A percentile compares a stretch with the other conserved stretches of the same genome.
Conservation (phyloP, 2,797 vertebrate species). For the Furcifer pardalis region DNA sequence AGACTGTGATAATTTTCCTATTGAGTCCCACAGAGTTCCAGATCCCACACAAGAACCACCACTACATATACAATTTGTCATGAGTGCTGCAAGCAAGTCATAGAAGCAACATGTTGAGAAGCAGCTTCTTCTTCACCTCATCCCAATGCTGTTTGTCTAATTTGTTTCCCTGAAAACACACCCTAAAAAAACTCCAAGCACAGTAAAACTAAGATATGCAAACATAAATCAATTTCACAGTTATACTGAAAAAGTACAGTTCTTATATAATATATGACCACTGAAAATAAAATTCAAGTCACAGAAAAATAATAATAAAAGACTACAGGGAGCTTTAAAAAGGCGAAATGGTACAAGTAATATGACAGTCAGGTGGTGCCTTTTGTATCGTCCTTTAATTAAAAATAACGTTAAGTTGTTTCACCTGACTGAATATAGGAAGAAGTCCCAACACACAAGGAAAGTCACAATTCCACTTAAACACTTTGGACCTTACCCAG, state of each 20-base stretch:
- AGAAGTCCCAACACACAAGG: slow-evolving; percentile 37
- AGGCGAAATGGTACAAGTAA: slow-evolving; percentile 83
- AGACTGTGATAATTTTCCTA: slow-evolving; percentile 56
- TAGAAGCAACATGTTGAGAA: slow-evolving; percentile 70
- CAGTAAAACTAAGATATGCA: slow-evolving; percentile 78
- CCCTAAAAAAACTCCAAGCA: slow-evolving; percentile 62
- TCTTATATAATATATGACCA: slow-evolving; percentile 83
- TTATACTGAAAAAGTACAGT: slow-evolving; percentile 94
- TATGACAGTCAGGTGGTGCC: slow-evolving; percentile 71
- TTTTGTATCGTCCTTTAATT: slow-evolving; percentile 59
- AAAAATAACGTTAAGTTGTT: slow-evolving; percentile 9
- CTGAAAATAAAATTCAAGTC: slow-evolving; percentile 89
- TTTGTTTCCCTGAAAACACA: slow-evolving; percentile 78
- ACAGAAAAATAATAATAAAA: slow-evolving; percentile 85
- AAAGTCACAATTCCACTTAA: slow-evolving; percentile 25
- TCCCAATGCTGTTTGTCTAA: slow-evolving; percentile 68
- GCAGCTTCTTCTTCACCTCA: slow-evolving; percentile 61
- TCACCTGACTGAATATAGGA: slow-evolving; percentile 58
- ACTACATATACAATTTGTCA: slow-evolving; percentile 63
- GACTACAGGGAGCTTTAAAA: slow-evolving; percentile 81
- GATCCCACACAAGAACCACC: slow-evolving; percentile 68
- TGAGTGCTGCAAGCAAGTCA: slow-evolving; percentile 63
- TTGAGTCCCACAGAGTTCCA: slow-evolving; percentile 59
- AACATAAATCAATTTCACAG: slow-evolving; percentile 90
- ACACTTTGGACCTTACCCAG: slow-evolving; percentile 37